A percentile compares a stretch with the other conserved stretches of the same genome.
phyloP scores from a whole-genome alignment of 1,140 invertebrate genomes.

The Intoshia linei region DNA sequence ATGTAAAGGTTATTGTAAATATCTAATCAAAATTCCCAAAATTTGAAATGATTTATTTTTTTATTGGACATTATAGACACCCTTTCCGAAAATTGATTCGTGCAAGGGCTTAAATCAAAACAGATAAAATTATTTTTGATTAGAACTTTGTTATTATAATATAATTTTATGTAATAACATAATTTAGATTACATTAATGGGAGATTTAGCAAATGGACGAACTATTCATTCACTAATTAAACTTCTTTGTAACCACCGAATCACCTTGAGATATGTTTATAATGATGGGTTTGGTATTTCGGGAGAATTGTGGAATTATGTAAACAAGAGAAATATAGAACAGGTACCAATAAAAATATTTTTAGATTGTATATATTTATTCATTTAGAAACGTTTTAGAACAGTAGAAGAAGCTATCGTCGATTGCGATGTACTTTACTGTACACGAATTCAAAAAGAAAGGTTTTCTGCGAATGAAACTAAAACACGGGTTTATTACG shows the following conservation, averaged over 20 bases:
- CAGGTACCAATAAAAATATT: conserved; percentile 26
- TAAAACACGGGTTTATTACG: conserved; percentile 39
- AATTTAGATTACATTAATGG: conserved; percentile 34
- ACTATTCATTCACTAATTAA: conserved; percentile 80
- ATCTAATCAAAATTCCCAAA: too few relatives aligned
- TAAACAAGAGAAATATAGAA: conserved; percentile 37
- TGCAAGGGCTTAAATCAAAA: too few relatives aligned
- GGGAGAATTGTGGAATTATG: conserved; percentile 39
- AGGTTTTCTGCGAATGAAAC: conserved; percentile 47
- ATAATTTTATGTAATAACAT: too few relatives aligned
- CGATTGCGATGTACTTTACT: conserved; percentile 78
- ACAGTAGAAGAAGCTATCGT: conserved; percentile 46
- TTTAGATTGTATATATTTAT: background rate
- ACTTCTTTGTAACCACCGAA: conserved; percentile 17
- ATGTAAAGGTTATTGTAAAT: too few relatives aligned
- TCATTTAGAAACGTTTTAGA: conserved; percentile 28
- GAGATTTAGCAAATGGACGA: conserved; percentile 77
- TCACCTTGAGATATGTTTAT: conserved; percentile 42
- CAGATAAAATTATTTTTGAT: too few relatives aligned
- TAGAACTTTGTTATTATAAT: too few relatives aligned
- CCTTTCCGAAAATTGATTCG: too few relatives aligned
- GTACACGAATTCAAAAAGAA: conserved; percentile 83
- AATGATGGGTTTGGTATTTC: conserved; percentile 58
- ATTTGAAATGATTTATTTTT: too few relatives aligned
- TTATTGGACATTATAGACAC: too few relatives aligned